A percentile compares a stretch with the other conserved stretches of the same genome.
Evolutionary conservation across 2,797 vertebrate species (phyloP).

Genomic region (Girardinus metallicus): DNA sequence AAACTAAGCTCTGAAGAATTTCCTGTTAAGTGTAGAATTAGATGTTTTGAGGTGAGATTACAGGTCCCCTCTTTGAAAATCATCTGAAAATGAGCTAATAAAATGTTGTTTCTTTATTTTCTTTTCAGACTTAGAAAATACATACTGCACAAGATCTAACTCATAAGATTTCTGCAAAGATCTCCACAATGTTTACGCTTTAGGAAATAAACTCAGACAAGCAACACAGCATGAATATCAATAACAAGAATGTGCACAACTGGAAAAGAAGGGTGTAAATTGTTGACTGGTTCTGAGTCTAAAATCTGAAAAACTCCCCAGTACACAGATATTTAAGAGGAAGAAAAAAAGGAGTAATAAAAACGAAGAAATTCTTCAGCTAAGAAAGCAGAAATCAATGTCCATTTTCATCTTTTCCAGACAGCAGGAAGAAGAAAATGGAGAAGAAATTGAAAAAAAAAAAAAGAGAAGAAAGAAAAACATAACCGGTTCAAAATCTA

Average conservation of each 20-base stretch:
- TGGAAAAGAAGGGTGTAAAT: conserved; percentile 39
- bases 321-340: conserved; percentile 10
- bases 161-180: neutral
- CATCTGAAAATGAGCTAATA: neutral
- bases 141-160: conserved; percentile 39
- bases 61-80: conserved; percentile 2
- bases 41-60: conserved; percentile 21
- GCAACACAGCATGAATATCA: conserved; percentile 25
- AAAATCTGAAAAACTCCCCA: conserved; percentile 52
- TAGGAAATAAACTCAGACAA: neutral
- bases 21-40: conserved; percentile 19
- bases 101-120: neutral
- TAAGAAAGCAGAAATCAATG: conserved; percentile 41
- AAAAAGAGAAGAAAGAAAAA: conserved; percentile 18
- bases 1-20: conserved; percentile 32
- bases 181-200: neutral
- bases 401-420: conserved; percentile 52
- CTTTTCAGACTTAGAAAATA: conserved; percentile 47
- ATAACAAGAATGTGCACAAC: conserved; percentile 34
- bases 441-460: conserved; percentile 37
- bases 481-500: conserved; percentile 39
- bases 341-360: conserved; percentile 11
- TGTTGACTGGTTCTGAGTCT: conserved; percentile 64
- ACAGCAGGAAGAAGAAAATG: conserved; percentile 54
- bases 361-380: conserved; percentile 40